Percentiles rank a stretch among this genome's conserved stretches.
Evolutionary conservation across 2,797 vertebrate genomes (phyloP).

Genomic region (Kryptopterus vitreolus): DNA sequence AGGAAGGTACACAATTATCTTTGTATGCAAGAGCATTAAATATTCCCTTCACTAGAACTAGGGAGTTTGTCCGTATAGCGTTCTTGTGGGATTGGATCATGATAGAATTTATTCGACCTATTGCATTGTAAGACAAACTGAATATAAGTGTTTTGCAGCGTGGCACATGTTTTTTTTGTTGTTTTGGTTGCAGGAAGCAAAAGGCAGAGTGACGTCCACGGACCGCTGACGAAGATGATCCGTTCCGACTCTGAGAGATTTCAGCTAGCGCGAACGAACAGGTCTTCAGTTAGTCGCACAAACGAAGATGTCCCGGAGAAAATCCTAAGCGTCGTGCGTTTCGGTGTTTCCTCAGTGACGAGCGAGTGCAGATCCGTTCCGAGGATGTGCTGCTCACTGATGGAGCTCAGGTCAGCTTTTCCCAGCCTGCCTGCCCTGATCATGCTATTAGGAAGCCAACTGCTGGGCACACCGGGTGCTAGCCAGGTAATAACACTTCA

Average conservation of each 20-base stretch:
- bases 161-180: neutral
- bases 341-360: slow-evolving; percentile 73
- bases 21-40: too few species aligned
- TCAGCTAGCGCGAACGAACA: slow-evolving; percentile 57
- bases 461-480: too few species aligned
- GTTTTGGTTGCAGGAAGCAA: slow-evolving; percentile 71
- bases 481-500: slow-evolving; percentile 82
- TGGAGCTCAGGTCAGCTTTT: slow-evolving; percentile 89
- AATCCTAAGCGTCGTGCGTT: neutral
- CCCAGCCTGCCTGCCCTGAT: slow-evolving; percentile 88
- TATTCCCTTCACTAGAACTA: too few species aligned
- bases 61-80: too few species aligned
- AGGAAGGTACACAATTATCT: too few species aligned
- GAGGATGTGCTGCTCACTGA: slow-evolving; percentile 72
- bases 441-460: slow-evolving; percentile 95
- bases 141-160: neutral
- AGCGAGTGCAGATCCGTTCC: slow-evolving; percentile 81
- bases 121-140: neutral
- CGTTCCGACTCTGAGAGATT: slow-evolving; percentile 73
- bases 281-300: slow-evolving; percentile 55
- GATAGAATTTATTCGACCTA: neutral
- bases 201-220: slow-evolving; percentile 66
- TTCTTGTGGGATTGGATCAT: neutral
- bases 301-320: neutral
- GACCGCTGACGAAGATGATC: slow-evolving; percentile 77